Conservation (phyloP, 2,113 vertebrate species). For the Myodes glareolus region DNA sequence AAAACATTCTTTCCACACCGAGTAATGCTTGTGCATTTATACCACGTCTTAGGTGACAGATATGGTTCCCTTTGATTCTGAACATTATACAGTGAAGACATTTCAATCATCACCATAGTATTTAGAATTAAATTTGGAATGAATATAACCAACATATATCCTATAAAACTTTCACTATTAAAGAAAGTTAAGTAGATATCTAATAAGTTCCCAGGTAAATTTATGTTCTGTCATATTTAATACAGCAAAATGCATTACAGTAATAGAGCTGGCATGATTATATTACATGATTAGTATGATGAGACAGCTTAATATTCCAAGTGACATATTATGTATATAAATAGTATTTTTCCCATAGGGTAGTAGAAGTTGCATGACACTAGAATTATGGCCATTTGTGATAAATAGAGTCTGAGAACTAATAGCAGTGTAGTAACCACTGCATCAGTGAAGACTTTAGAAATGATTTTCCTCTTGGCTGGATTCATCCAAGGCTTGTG, state of each 20-base stretch:
- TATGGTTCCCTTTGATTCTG: background rate
- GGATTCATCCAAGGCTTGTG: background rate
- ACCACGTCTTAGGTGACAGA: background rate
- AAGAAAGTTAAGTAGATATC: background rate
- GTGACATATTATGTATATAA: background rate
- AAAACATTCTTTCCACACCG: background rate
- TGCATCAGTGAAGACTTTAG: background rate
- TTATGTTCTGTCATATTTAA: background rate
- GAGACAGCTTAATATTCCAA: background rate
- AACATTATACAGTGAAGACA: background rate
- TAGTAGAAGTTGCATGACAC: background rate
- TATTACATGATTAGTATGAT: slow-evolving; percentile 5
- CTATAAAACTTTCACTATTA: background rate
- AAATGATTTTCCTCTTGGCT: slow-evolving; percentile 14
- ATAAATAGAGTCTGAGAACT: slow-evolving; percentile 2
- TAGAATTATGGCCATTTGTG: background rate
- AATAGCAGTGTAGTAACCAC: background rate
- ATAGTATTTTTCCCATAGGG: background rate
- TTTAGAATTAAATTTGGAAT: background rate
- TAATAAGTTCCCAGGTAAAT: background rate
- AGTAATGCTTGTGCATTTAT: background rate
- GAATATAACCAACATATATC: background rate
- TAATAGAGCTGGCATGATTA: background rate
- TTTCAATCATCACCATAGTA: background rate
- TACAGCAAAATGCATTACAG: slow-evolving; percentile 27